These are phyloP conservation scores for Chaunax sp. DNA, from an alignment of 2,797 vertebrate genomes.

Conservation along the genomic window DNA sequence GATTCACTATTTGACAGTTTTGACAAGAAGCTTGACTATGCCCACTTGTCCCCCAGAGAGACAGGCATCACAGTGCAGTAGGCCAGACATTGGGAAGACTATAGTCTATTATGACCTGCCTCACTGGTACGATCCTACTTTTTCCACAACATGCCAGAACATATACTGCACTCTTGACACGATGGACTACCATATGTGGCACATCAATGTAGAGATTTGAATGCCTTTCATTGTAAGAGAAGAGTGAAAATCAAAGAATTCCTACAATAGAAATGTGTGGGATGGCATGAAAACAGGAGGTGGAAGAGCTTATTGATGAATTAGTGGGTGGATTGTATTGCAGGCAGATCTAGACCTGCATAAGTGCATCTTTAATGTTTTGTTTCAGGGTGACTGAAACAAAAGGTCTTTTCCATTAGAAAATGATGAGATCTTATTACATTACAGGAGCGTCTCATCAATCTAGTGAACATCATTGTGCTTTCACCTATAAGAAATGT, in stretches of 20 bases:
- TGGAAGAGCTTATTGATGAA: constrained; percentile 62
- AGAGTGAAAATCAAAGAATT: constrained; percentile 48
- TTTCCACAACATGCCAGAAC: constrained; percentile 13
- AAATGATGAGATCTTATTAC: constrained; percentile 23
- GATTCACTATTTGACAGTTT: constrained; percentile 60
- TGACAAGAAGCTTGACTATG: constrained; percentile 81
- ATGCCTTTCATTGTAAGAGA: constrained; percentile 39
- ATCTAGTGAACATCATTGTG: constrained; percentile 1
- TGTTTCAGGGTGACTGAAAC: constrained; percentile 21
- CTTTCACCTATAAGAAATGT: background rate
- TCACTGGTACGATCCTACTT: background rate
- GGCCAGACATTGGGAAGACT: constrained; percentile 33
- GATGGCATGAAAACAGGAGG: constrained; percentile 52
- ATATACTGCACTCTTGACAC: constrained; percentile 1
- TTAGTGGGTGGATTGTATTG: constrained; percentile 60
- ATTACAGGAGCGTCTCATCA: constrained; percentile 7
- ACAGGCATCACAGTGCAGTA: constrained; percentile 39
- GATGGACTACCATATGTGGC: background rate
- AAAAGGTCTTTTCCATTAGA: constrained; percentile 11
- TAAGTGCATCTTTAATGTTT: constrained; percentile 35
- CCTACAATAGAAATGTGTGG: constrained; percentile 47
- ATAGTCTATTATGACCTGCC: constrained; percentile 23
- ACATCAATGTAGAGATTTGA: constrained; percentile 10
- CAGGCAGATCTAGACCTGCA: constrained; percentile 36
- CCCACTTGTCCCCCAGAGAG: constrained; percentile 46